Conservation (phyloP, 1,140 invertebrate genomes). For the Drosophila tristis region DNA sequence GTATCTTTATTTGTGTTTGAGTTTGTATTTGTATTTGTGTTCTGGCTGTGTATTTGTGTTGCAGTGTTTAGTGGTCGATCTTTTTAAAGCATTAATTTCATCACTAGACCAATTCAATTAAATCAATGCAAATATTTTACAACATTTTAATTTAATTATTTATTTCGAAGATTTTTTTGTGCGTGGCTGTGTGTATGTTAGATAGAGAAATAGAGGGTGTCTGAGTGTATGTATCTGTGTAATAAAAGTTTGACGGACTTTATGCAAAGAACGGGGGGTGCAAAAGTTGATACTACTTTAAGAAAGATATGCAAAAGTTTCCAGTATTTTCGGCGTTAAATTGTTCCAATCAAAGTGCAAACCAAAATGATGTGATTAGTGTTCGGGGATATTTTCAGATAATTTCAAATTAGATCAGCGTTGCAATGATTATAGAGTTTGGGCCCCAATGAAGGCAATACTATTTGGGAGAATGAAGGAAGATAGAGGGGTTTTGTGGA, state of each 20-base stretch:
- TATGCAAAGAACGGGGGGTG: conserved; percentile 54
- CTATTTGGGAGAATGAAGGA: background rate
- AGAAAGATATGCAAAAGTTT: conserved; percentile 50
- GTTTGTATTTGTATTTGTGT: conserved; percentile 21
- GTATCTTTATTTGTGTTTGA: conserved; percentile 16
- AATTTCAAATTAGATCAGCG: conserved; percentile 41
- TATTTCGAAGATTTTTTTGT: conserved; percentile 29
- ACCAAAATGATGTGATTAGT: conserved; percentile 45
- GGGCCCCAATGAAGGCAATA: conserved; percentile 3
- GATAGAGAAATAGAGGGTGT: conserved; percentile 8
- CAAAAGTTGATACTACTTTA: conserved; percentile 58
- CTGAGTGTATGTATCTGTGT: conserved; percentile 12
- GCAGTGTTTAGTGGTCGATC: conserved; percentile 22
- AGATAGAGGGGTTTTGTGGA: conserved; percentile 2
- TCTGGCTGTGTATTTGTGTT: conserved; percentile 22
- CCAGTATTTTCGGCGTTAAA: conserved; percentile 35
- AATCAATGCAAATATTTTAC: conserved; percentile 54
- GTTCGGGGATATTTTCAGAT: conserved; percentile 10
- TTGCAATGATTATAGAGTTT: conserved; percentile 9
- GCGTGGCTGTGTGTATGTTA: conserved; percentile 21
- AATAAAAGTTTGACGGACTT: conserved; percentile 41
- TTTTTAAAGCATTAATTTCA: conserved; percentile 45
- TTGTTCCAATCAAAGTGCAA: conserved; percentile 59
- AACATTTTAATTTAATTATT: conserved; percentile 42
- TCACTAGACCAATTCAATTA: conserved; percentile 59